phyloP scores from a whole-genome alignment of 1,140 invertebrate species.

The Halictus rubicundus region DNA sequence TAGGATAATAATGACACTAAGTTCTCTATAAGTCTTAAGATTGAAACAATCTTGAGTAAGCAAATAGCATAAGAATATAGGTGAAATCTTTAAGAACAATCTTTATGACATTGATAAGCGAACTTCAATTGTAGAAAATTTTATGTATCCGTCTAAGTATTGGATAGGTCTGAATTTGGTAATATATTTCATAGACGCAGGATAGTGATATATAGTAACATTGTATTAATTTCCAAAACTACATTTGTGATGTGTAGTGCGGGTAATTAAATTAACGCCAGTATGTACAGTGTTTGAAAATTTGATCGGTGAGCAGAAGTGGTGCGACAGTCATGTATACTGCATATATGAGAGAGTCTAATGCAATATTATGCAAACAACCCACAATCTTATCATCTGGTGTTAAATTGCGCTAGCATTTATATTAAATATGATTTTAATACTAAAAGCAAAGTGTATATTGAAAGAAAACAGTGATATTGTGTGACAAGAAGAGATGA shows the following conservation, averaged over 20 bases:
- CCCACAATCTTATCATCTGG: constrained; percentile 29
- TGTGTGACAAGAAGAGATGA: constrained; percentile 55
- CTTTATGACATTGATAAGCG: constrained; percentile 33
- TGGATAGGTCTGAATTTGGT: constrained; percentile 32
- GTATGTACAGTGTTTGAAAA: constrained; percentile 51
- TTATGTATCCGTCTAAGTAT: constrained; percentile 45
- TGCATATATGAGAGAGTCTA: constrained; percentile 25
- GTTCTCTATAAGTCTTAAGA: constrained; percentile 48
- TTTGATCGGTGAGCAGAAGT: constrained; percentile 54
- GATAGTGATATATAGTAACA: constrained; percentile 48
- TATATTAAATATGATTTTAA: constrained; percentile 43
- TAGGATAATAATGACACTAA: constrained; percentile 54
- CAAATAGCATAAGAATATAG: constrained; percentile 43
- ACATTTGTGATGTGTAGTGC: constrained; percentile 63
- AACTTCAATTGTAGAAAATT: constrained; percentile 37
- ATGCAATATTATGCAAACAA: constrained; percentile 32
- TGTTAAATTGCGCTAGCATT: constrained; percentile 41
- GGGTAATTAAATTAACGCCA: constrained; percentile 51
- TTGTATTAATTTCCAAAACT: constrained; percentile 52
- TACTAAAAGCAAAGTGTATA: constrained; percentile 52
- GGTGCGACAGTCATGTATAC: constrained; percentile 48
- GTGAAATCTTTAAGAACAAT: constrained; percentile 37
- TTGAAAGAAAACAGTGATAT: constrained; percentile 54
- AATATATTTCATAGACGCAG: constrained; percentile 25
- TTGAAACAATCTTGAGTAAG: constrained; percentile 34